A percentile compares a stretch with the other conserved stretches of the same genome.
These are phyloP conservation scores for Cylloceria caligata DNA, from an alignment of 2,888 invertebrate genomes.

Conservation along the genomic window DNA sequence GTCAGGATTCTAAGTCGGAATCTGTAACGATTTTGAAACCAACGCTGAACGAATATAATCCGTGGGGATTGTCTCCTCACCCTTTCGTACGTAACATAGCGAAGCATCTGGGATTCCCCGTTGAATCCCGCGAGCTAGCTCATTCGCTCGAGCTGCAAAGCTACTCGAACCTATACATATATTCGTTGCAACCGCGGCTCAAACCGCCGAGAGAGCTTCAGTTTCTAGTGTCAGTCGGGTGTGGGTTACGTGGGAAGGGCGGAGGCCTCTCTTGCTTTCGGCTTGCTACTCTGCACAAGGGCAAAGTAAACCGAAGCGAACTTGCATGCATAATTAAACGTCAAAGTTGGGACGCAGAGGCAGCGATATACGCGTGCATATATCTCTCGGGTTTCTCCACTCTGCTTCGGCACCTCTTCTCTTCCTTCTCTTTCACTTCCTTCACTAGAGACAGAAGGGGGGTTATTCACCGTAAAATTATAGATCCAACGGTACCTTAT, in stretches of 20 bases:
- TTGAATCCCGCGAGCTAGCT: conserved; percentile 5
- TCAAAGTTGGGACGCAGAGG: conserved; percentile 75
- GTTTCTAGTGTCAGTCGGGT: conserved; percentile 63
- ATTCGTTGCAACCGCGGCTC: conserved; percentile 53
- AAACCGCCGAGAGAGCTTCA: conserved; percentile 55
- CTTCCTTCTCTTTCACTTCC: conserved; percentile 26
- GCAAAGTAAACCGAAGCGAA: conserved; percentile 77
- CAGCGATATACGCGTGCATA: conserved; percentile 50
- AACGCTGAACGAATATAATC: conserved; percentile 31
- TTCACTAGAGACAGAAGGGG: not conserved
- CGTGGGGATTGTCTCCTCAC: conserved; percentile 35
- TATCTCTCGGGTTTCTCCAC: conserved; percentile 38
- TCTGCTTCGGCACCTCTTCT: conserved; percentile 21
- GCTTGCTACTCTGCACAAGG: conserved; percentile 62
- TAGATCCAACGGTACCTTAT: conserved; percentile 9
- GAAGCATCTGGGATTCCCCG: conserved; percentile 19
- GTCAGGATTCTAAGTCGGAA: not conserved
- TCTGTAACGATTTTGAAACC: conserved; percentile 15
- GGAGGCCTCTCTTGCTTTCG: conserved; percentile 39
- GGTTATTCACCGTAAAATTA: conserved; percentile 29
- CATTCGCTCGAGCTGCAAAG: conserved; percentile 27
- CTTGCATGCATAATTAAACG: conserved; percentile 80
- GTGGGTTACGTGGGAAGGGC: conserved; percentile 48
- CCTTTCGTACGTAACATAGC: not conserved
- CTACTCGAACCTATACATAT: conserved; percentile 15